These are phyloP conservation scores for Chaitophorus viminalis DNA, from an alignment of 2,888 invertebrate genomes.

Conservation along the genomic window DNA sequence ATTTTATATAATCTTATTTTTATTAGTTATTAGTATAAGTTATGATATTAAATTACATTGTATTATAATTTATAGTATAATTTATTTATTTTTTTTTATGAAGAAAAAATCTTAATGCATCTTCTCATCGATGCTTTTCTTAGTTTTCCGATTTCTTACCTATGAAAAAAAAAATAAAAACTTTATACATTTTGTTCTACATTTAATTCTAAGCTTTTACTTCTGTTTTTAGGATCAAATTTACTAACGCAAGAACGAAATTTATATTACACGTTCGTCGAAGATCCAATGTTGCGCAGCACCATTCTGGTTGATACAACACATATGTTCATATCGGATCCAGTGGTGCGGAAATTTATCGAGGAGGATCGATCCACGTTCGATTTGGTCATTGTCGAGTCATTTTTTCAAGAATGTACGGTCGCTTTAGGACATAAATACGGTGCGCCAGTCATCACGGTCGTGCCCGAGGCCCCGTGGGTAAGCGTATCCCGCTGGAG, in stretches of 20 bases:
- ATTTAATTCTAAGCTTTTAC: neutral
- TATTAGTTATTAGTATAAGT: too few relatives aligned
- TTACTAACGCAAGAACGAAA: conserved; percentile 3
- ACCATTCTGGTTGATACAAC: conserved; percentile 18
- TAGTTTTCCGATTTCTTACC: too few relatives aligned
- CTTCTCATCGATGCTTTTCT: too few relatives aligned
- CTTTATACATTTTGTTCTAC: too few relatives aligned
- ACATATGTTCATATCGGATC: neutral
- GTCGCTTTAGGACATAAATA: conserved; percentile 65
- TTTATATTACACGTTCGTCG: neutral
- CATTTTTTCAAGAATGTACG: conserved; percentile 66
- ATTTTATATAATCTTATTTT: too few relatives aligned
- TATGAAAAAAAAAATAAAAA: too few relatives aligned
- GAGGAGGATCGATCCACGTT: conserved; percentile 29
- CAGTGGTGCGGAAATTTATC: conserved; percentile 36
- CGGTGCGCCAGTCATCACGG: conserved; percentile 65
- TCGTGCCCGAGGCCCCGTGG: conserved; percentile 41
- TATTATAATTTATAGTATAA: too few relatives aligned
- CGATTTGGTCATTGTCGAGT: conserved; percentile 52
- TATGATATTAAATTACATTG: too few relatives aligned
- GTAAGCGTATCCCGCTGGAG: conserved; percentile 23
- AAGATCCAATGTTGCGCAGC: conserved; percentile 9
- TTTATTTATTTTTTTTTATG: too few relatives aligned
- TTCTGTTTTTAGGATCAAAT: conserved; percentile 32
- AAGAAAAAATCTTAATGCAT: too few relatives aligned